Percentiles rank a stretch among this genome's conserved stretches.
Evolutionary conservation across 2,113 vertebrate genomes (phyloP).

Genomic region (Pampusana beccarii): DNA sequence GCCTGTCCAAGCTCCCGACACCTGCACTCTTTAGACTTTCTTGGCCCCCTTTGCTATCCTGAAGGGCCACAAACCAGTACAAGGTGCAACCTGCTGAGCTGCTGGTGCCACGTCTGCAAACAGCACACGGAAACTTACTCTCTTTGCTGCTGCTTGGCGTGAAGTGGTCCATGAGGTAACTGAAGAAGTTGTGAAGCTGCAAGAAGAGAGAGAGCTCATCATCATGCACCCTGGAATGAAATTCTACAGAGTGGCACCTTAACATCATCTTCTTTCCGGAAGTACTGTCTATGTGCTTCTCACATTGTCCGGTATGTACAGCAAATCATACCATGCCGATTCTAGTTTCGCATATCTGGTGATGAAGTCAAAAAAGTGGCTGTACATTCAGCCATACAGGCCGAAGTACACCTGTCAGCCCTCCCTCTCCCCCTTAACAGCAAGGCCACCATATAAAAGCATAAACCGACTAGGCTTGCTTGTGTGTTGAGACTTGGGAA

Average conservation of each 20-base stretch:
- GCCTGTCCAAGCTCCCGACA: neutral
- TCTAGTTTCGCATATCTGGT: neutral
- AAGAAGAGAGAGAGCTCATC: neutral
- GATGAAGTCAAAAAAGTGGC: neutral
- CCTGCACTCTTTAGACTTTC: neutral
- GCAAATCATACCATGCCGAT: neutral
- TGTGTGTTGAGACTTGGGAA: neutral
- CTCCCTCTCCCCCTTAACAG: neutral
- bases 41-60: neutral
- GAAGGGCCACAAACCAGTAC: neutral
- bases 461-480: neutral
- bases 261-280: neutral
- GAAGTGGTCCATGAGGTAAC: conserved; percentile 89
- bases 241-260: neutral
- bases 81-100: neutral
- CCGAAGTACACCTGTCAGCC: neutral
- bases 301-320: neutral
- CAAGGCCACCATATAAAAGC: neutral
- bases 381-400: neutral
- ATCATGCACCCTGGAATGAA: neutral
- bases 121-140: conserved; percentile 73
- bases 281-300: neutral
- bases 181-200: conserved; percentile 93
- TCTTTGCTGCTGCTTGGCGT: conserved; percentile 82
- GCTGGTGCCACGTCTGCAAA: neutral